Evolutionary conservation across 2,888 invertebrate species (phyloP).

Genomic region (Andricus curvator): DNA sequence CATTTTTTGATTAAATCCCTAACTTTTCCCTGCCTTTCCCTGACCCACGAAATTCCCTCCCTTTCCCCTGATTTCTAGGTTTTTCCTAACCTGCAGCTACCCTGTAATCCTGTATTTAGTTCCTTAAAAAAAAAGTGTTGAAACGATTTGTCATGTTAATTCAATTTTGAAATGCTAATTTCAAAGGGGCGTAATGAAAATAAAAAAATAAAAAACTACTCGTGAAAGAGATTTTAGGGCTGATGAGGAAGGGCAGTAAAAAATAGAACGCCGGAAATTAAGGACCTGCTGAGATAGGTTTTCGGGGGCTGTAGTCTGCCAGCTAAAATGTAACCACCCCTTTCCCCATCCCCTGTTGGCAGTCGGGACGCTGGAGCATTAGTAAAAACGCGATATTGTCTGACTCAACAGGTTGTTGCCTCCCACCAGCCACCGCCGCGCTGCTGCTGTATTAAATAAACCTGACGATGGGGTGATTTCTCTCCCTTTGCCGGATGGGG

Average conservation of each 20-base stretch:
- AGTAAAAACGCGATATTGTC: slow-evolving; percentile 77
- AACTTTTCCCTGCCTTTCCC: too few species aligned
- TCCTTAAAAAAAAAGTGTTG: neutral
- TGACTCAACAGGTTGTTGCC: slow-evolving; percentile 76
- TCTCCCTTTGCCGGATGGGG: slow-evolving; percentile 46
- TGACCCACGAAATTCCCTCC: too few species aligned
- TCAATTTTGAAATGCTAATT: neutral
- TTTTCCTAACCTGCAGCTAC: too few species aligned
- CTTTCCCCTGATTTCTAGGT: too few species aligned
- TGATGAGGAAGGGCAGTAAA: neutral
- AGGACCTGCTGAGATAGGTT: slow-evolving; percentile 14
- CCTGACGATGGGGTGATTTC: slow-evolving; percentile 70
- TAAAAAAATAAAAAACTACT: neutral
- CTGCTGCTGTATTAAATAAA: slow-evolving; percentile 71
- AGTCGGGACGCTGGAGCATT: slow-evolving; percentile 67
- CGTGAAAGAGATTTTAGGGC: neutral
- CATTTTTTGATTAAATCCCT: too few species aligned
- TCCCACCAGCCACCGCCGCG: slow-evolving; percentile 43
- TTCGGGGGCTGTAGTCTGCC: neutral
- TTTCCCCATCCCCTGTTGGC: slow-evolving; percentile 27
- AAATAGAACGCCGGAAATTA: slow-evolving; percentile 3
- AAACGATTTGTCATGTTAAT: neutral
- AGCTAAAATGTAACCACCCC: slow-evolving; percentile 30
- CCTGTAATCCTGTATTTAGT: too few species aligned
- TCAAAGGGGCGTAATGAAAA: neutral